These are phyloP conservation scores for Drosophila picticornis DNA, from an alignment of 2,888 invertebrate species.

Conservation along the genomic window DNA sequence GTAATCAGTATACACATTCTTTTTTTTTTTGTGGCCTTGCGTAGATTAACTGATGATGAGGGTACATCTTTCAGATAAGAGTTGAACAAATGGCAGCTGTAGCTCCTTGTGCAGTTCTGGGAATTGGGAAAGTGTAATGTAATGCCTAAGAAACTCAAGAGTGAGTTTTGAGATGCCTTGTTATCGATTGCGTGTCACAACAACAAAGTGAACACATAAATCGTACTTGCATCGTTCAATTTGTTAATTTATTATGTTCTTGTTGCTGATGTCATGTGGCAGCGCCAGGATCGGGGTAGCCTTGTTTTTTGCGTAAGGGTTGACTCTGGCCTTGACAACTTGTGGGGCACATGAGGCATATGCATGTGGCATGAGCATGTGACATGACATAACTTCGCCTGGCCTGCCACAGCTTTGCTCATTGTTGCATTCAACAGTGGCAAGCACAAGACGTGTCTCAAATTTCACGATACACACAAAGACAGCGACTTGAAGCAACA, in stretches of 20 bases:
- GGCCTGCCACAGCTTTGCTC: conserved; percentile 26
- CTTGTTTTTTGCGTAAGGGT: conserved; percentile 25
- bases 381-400: conserved; percentile 37
- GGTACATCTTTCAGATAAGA: conserved; percentile 25
- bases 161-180: conserved; percentile 55
- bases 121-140: conserved; percentile 38
- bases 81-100: conserved; percentile 12
- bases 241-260: conserved; percentile 51
- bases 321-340: conserved; percentile 47
- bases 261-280: conserved; percentile 53
- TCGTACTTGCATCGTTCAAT: conserved; percentile 20
- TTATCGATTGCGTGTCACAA: conserved; percentile 67
- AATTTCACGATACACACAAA: conserved; percentile 28
- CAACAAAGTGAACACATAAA: conserved; percentile 48
- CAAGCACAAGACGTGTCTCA: conserved; percentile 41
- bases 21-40: conserved; percentile 15
- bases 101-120: conserved; percentile 36
- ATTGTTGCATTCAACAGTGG: conserved; percentile 34
- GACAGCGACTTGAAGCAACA: not conserved
- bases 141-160: conserved; percentile 31
- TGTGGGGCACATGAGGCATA: conserved; percentile 35
- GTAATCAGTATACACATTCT: conserved; percentile 35
- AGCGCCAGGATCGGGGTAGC: conserved; percentile 26
- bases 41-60: conserved; percentile 27
- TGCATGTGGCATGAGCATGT: conserved; percentile 19